Conservation (phyloP, 2,113 vertebrate species). For the Pteronura brasiliensis region DNA sequence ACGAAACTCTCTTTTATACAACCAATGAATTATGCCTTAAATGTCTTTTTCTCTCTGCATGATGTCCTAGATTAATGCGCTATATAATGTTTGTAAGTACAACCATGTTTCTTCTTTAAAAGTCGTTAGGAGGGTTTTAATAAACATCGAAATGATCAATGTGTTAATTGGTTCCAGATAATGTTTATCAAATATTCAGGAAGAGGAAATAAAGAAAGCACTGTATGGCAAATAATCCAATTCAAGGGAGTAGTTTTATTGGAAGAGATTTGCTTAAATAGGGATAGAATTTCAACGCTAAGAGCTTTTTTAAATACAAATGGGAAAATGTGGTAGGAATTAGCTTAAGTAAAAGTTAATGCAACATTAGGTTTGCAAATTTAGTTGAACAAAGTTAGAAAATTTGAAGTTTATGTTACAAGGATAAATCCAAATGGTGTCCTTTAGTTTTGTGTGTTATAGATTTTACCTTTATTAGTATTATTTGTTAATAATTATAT, state of each 20-base stretch:
- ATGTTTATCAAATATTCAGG: slow-evolving; percentile 73
- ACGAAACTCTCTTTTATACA: background rate
- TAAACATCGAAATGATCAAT: slow-evolving; percentile 67
- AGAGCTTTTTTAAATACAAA: slow-evolving; percentile 60
- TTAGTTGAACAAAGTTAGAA: slow-evolving; percentile 55
- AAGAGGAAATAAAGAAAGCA: slow-evolving; percentile 51
- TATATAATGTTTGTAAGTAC: slow-evolving; percentile 53
- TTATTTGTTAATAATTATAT: background rate
- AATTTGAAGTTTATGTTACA: slow-evolving; percentile 36
- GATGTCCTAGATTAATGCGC: slow-evolving; percentile 57
- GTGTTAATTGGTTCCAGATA: slow-evolving; percentile 63
- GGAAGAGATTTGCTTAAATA: slow-evolving; percentile 49
- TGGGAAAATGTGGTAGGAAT: slow-evolving; percentile 48
- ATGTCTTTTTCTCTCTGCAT: slow-evolving; percentile 62
- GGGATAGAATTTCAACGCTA: slow-evolving; percentile 44
- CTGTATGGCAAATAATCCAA: slow-evolving; percentile 42
- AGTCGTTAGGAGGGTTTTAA: slow-evolving; percentile 67
- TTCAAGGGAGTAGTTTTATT: slow-evolving; percentile 43
- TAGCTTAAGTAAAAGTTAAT: slow-evolving; percentile 63
- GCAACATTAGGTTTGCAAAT: slow-evolving; percentile 62
- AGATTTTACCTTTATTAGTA: background rate
- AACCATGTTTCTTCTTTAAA: slow-evolving; percentile 63
- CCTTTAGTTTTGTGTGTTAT: background rate
- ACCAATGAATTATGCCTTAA: slow-evolving; percentile 63
- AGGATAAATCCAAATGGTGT: background rate